Evolutionary conservation across 2,113 vertebrate genomes (phyloP).

Genomic region (Aptenodytes forsteri): DNA sequence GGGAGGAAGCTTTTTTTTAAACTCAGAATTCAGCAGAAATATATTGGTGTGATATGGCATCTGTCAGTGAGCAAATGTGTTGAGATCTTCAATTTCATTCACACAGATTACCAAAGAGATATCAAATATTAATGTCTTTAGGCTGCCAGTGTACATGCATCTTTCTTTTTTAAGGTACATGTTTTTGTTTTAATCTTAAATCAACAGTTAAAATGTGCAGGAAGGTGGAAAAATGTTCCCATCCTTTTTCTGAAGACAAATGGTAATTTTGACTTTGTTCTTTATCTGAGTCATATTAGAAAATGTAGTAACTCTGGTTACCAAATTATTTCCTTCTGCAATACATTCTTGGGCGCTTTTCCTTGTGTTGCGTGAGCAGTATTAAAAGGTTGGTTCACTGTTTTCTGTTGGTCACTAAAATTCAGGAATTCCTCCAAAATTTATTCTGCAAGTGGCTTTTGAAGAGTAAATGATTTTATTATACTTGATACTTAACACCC

Average conservation of each 20-base stretch:
- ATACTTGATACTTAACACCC: not conserved
- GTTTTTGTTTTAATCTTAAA: not conserved
- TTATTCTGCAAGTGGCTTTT: not conserved
- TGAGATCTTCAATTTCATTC: not conserved
- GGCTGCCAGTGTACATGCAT: not conserved
- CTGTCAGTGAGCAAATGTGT: not conserved
- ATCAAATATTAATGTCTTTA: not conserved
- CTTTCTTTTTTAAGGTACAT: not conserved
- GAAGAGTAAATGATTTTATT: not conserved
- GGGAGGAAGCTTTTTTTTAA: not conserved
- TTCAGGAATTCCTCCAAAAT: not conserved
- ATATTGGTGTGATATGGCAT: not conserved
- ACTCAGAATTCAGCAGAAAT: not conserved
- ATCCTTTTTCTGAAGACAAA: not conserved
- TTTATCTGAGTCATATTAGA: conserved; percentile 9
- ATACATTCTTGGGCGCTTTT: not conserved
- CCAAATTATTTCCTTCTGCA: conserved; percentile 19
- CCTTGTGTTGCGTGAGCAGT: not conserved
- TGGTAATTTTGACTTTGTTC: not conserved
- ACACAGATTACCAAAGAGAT: not conserved
- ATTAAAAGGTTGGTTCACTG: not conserved
- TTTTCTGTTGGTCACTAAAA: not conserved
- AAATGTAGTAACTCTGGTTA: conserved; percentile 6
- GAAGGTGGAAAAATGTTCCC: not conserved
- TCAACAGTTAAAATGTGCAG: not conserved